Evolutionary conservation across 2,797 vertebrate species (phyloP).

Genomic region (Acrossocheilus wenchowensis): DNA sequence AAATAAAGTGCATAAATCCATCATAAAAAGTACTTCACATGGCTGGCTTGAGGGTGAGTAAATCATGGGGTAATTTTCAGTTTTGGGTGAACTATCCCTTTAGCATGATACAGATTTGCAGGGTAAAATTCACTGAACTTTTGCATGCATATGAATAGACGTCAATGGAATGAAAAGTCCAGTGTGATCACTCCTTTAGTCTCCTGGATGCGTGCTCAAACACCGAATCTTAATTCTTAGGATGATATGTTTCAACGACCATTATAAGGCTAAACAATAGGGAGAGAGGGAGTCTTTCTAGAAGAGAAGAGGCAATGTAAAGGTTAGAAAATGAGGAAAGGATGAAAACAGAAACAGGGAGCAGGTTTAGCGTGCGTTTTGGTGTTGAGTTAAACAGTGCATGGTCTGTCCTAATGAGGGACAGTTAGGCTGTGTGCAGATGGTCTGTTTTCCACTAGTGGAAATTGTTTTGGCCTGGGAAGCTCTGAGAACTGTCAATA

Average conservation of each 20-base stretch:
- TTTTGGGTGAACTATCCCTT: too few species aligned
- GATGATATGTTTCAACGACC: constrained; percentile 77
- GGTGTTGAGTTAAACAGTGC: constrained; percentile 72
- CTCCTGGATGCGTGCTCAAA: background rate
- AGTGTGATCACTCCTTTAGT: background rate
- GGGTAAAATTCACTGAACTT: background rate
- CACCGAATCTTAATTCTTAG: constrained; percentile 71
- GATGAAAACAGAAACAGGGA: background rate
- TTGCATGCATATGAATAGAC: background rate
- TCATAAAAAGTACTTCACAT: too few species aligned
- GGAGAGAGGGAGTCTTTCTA: background rate
- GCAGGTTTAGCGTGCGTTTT: constrained; percentile 41
- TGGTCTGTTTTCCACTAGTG: background rate
- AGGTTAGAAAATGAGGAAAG: background rate
- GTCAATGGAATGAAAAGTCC: background rate
- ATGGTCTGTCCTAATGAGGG: constrained; percentile 70
- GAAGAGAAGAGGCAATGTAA: background rate
- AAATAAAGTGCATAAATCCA: background rate
- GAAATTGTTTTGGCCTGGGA: background rate
- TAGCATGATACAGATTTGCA: background rate
- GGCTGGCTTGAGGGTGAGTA: too few species aligned
- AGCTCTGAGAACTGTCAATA: constrained; percentile 6
- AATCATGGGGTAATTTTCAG: too few species aligned
- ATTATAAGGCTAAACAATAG: constrained; percentile 75
- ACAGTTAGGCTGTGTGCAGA: constrained; percentile 62